Conservation (phyloP, 2,113 vertebrate species). For the Oreocharis arfaki region DNA sequence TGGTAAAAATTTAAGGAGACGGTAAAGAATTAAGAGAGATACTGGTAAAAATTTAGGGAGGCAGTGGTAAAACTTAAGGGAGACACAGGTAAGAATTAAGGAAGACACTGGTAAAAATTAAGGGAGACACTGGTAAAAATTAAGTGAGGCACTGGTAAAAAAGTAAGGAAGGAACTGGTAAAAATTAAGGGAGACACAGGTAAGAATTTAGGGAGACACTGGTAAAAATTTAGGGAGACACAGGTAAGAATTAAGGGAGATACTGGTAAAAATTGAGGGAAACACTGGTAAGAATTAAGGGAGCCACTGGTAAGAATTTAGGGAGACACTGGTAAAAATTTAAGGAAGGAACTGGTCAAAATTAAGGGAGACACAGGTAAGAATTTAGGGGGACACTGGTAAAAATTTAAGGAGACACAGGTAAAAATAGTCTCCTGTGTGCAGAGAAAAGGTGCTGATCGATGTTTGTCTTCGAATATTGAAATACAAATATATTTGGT, state of each 20-base stretch:
- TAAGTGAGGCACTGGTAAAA: no score
- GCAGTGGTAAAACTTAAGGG: not conserved
- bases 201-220: not conserved
- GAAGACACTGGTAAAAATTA: accelerated
- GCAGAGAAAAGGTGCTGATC: not conserved
- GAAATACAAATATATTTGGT: not conserved
- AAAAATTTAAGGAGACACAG: not conserved
- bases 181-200: not conserved
- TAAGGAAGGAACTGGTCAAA: not conserved
- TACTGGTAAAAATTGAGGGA: not conserved
- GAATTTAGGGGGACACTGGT: no score
- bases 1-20: not conserved
- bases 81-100: not conserved
- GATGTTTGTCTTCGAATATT: not conserved
- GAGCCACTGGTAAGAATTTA: not conserved
- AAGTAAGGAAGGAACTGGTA: not conserved
- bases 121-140: not conserved
- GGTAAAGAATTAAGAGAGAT: not conserved
- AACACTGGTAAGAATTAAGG: no score
- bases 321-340: no score
- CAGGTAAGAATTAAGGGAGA: not conserved
- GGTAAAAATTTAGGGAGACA: not conserved
- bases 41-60: not conserved
- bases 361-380: not conserved
- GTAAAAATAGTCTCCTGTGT: not conserved